Percentiles rank a stretch among this genome's conserved stretches.
These are phyloP conservation scores for Hippocampus kuda DNA, from an alignment of 2,797 vertebrate genomes.

Conservation along the genomic window DNA sequence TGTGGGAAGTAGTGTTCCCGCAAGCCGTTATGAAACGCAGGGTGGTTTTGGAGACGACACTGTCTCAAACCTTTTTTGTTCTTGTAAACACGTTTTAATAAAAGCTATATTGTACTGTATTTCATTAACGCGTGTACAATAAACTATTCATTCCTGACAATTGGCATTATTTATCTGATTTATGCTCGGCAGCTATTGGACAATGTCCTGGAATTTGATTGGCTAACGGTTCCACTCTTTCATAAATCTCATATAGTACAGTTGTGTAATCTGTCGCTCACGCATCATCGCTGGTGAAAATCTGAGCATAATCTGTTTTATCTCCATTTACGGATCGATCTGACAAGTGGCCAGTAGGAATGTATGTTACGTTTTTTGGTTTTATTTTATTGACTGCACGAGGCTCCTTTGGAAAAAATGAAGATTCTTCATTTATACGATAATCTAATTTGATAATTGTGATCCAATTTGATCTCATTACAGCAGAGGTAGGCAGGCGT, in stretches of 20 bases:
- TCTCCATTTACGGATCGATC: neutral
- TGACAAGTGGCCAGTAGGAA: neutral
- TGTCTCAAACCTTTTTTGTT: neutral
- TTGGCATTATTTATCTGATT: neutral
- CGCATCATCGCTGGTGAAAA: neutral
- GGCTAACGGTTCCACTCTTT: slow-evolving; percentile 53
- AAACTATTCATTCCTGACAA: too few species aligned
- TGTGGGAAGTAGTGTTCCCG: slow-evolving; percentile 37
- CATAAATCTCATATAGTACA: slow-evolving; percentile 25
- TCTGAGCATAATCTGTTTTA: too few species aligned
- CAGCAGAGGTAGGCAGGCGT: too few species aligned
- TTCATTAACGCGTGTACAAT: neutral
- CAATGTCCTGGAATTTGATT: slow-evolving; percentile 34
- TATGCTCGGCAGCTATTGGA: slow-evolving; percentile 36
- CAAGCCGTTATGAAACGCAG: neutral
- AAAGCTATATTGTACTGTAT: neutral
- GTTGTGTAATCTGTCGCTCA: neutral
- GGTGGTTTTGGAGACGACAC: neutral
- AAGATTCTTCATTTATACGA: neutral
- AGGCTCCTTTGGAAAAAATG: neutral
- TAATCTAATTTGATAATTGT: too few species aligned
- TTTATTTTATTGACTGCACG: neutral
- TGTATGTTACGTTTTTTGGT: neutral
- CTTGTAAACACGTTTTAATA: accelerated
- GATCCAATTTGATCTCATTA: neutral